These are phyloP conservation scores for Parazoanthus darwini DNA, from an alignment of 92 coral and sea anemone genomes.

Conservation along the genomic window DNA sequence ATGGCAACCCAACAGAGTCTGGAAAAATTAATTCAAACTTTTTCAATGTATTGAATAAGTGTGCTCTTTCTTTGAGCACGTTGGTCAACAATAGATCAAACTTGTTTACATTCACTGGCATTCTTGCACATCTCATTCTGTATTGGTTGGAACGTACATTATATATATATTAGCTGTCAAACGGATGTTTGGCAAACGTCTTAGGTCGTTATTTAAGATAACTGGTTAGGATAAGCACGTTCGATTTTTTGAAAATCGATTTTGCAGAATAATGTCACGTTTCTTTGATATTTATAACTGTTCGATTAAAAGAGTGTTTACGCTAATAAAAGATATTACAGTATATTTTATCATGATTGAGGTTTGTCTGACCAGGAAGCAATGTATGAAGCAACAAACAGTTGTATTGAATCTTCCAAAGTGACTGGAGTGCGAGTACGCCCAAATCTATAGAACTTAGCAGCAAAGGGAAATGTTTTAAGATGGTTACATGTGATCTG, in stretches of 20 bases:
- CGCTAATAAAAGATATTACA: not conserved
- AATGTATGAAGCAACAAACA: not conserved
- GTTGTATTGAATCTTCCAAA: not conserved
- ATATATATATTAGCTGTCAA: too few relatives aligned
- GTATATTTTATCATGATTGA: not conserved
- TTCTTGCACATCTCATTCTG: not conserved
- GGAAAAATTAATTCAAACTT: not conserved
- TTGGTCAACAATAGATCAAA: not conserved
- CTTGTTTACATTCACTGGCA: too few relatives aligned
- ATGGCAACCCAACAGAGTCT: too few relatives aligned
- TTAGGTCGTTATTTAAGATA: not conserved
- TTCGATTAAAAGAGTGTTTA: too few relatives aligned
- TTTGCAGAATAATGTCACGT: not conserved
- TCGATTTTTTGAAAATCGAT: not conserved
- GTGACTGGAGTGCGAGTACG: not conserved
- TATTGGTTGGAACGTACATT: too few relatives aligned
- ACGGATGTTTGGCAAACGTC: too few relatives aligned
- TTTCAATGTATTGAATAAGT: not conserved
- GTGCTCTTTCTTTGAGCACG: not conserved
- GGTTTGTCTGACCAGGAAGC: not conserved
- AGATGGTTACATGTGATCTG: not conserved
- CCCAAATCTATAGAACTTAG: not conserved
- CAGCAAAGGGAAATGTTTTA: not conserved
- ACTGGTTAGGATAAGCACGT: not conserved
- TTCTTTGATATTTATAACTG: too few relatives aligned